phyloP scores from a whole-genome alignment of 2,113 vertebrate genomes.

The Marmota flaviventris region DNA sequence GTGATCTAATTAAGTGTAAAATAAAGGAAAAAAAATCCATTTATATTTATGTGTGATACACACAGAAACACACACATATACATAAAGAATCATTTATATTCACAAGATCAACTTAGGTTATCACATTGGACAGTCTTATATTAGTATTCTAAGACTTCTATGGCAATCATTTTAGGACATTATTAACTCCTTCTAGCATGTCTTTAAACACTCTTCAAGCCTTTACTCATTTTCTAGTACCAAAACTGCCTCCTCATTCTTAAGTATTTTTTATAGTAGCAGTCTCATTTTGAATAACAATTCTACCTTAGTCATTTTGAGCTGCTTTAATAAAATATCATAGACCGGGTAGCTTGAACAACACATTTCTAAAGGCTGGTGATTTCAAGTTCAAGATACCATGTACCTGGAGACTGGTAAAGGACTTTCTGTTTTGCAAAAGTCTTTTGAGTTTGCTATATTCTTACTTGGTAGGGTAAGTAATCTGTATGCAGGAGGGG shows the following conservation, averaged over 20 bases:
- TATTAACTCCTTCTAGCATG: not conserved
- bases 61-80: rapidly evolving
- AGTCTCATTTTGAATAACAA: not conserved
- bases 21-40: not conserved
- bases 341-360: not conserved
- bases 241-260: too few species aligned
- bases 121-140: rapidly evolving
- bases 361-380: not conserved
- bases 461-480: not conserved
- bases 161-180: not conserved
- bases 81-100: rapidly evolving
- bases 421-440: not conserved
- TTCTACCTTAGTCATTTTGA: not conserved
- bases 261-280: too few species aligned
- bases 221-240: not conserved
- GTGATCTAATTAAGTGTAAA: not conserved
- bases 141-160: not conserved
- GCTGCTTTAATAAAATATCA: not conserved
- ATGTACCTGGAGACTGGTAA: not conserved
- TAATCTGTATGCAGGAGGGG: not conserved
- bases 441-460: too few species aligned
- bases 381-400: not conserved
- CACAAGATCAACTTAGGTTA: not conserved
- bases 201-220: not conserved
- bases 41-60: not conserved